Evolutionary conservation across 2,797 vertebrate species (phyloP), one percentile per base, ranked within the genome.

Genomic region (Paedocypris micromegethes): DNA sequence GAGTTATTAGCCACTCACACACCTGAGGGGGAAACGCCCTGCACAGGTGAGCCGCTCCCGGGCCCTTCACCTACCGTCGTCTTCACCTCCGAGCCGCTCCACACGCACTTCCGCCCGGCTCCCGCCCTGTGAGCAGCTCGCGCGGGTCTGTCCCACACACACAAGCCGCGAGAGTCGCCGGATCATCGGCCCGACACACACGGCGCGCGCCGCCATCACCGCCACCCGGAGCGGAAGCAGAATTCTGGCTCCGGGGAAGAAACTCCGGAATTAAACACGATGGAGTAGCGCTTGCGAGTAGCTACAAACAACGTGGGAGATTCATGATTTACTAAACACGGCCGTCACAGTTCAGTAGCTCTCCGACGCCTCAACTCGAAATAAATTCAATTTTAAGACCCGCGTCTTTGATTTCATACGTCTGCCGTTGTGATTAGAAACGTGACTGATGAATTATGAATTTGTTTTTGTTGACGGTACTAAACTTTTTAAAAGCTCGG

Each of bases 41-140:
- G 23, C 23, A 23, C 23, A 23, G 23, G 23, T 23, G 23, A 1
- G 23, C 23, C 23, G 23, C 23, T 23, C 23, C 23, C 23, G 23
- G 23, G 23, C 60, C 23, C 38, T 40, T 5, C 48, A 9, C 78
- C n/a, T 84, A 91, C 90, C 90, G 0, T 80, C 40, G 66, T 90
- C 85, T 51, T 77, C 75, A 0, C 80, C 86, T 37, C 85, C 80
- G 41, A 87, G 72, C 9, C 82, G 80, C 72, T 65, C 81, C 1
- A 88, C 0, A 39, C 86, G 80, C 79, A 91, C 88, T 81, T 90
- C 83, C 0, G 5, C 40, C 0, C 69, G 23, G 7, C 23, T 4
- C 9, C 7, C 0, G 46, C 40, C 2, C 70, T 75, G 72, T 0
- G 83, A 70, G 76, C 44, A 82, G 81, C 69, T 72, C 66, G 53